Evolutionary conservation across 2,888 invertebrate genomes (phyloP).

Genomic region (Ypsolopha scabrella): DNA sequence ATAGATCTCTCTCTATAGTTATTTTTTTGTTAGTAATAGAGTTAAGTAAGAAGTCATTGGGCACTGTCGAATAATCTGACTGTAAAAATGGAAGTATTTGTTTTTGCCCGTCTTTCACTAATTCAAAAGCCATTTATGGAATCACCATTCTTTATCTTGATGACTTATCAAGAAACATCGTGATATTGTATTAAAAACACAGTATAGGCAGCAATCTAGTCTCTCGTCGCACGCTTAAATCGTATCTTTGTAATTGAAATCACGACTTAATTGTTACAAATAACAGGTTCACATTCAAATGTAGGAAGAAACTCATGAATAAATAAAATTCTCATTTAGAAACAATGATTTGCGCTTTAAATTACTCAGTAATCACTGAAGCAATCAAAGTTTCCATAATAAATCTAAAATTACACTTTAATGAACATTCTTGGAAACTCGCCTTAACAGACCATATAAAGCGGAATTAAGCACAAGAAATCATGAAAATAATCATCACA

Average conservation of each 20-base stretch:
- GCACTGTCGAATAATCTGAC: too few relatives aligned
- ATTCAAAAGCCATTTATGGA: too few relatives aligned
- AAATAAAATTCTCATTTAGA: slow-evolving; percentile 48
- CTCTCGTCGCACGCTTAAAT: not conserved
- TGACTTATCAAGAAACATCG: not conserved
- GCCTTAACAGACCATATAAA: slow-evolving; percentile 27
- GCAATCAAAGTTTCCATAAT: slow-evolving; percentile 37
- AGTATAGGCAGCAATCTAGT: not conserved
- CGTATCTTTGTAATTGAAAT: slow-evolving; percentile 48
- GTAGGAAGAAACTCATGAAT: slow-evolving; percentile 40
- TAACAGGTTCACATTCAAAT: slow-evolving; percentile 18
- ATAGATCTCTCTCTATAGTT: too few relatives aligned
- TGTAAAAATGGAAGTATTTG: too few relatives aligned
- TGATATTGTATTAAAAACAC: not conserved
- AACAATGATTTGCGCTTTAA: slow-evolving; percentile 11
- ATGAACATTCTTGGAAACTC: slow-evolving; percentile 21
- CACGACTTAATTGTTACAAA: slow-evolving; percentile 37
- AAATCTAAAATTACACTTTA: slow-evolving; percentile 37
- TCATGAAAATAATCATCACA: slow-evolving; percentile 6
- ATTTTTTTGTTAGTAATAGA: too few relatives aligned
- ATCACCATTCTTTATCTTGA: not conserved
- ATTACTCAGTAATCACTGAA: slow-evolving; percentile 16
- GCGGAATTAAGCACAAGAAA: slow-evolving; percentile 10
- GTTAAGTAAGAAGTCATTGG: too few relatives aligned
- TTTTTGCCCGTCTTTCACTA: too few relatives aligned